Conservation (phyloP, 1,140 invertebrate genomes). For the Dreissena rostriformis region DNA sequence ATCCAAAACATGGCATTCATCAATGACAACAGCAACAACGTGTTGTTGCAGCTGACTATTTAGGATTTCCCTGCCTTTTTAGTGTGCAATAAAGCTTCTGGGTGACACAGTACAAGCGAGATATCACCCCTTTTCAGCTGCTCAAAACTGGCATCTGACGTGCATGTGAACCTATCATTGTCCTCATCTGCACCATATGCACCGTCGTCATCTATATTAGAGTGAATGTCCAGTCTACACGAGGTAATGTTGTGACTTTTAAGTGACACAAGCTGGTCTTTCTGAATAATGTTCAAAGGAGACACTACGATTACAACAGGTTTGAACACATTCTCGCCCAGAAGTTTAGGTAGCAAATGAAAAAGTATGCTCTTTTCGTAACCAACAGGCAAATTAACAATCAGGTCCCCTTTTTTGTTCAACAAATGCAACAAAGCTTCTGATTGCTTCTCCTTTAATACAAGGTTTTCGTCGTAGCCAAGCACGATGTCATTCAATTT, state of each 20-base stretch:
- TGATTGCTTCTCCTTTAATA: constrained; percentile 24
- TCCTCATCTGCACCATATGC: constrained; percentile 7
- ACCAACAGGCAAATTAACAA: constrained; percentile 46
- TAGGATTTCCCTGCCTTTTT: constrained; percentile 12
- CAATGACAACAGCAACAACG: constrained; percentile 22
- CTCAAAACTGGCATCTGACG: neutral
- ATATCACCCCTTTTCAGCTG: constrained; percentile 1
- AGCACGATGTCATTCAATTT: constrained; percentile 24
- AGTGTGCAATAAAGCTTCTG: constrained; percentile 12
- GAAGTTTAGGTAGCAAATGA: constrained; percentile 33
- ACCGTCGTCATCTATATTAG: constrained; percentile 18
- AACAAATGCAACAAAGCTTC: constrained; percentile 35
- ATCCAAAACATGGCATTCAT: constrained; percentile 28
- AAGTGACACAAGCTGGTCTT: constrained; percentile 30
- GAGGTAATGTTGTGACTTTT: constrained; percentile 31
- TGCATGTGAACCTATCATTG: neutral
- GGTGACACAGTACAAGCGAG: constrained; percentile 8
- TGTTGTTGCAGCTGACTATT: constrained; percentile 1
- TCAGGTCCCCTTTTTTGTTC: constrained; percentile 25
- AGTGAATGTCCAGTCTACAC: constrained; percentile 33
- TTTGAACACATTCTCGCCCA: neutral
- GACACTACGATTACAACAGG: constrained; percentile 20
- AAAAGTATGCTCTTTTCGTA: constrained; percentile 47
- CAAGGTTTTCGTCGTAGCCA: constrained; percentile 23
- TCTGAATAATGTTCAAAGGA: constrained; percentile 50